Evolutionary conservation across 2,888 invertebrate species (phyloP).

Genomic region (Pyrocoelia pectoralis): DNA sequence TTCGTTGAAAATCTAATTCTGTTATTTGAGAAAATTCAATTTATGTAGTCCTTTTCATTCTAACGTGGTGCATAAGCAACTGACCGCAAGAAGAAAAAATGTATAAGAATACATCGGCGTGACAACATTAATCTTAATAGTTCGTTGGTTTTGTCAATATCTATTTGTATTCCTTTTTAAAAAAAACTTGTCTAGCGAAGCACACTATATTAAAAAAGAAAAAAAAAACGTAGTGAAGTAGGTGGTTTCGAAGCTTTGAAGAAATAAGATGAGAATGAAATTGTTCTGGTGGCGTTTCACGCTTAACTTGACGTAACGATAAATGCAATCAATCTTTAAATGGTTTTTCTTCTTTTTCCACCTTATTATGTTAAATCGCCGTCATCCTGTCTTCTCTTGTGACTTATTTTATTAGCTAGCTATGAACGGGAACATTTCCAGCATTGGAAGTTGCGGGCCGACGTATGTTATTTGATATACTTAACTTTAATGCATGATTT

Average conservation of each 20-base stretch:
- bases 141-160: constrained; percentile 4
- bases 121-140: not conserved
- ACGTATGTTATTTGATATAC: no score
- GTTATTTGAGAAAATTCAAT: no score
- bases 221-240: not conserved
- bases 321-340: constrained; percentile 45
- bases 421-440: no score
- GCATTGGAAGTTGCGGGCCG: no score
- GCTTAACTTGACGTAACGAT: constrained; percentile 40
- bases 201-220: not conserved
- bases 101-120: constrained; percentile 1
- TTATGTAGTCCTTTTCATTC: no score
- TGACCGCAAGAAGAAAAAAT: not conserved
- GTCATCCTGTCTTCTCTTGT: not conserved
- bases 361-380: constrained; percentile 39
- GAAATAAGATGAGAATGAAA: constrained; percentile 1
- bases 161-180: constrained; percentile 2
- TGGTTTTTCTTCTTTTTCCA: constrained; percentile 44
- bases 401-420: no score
- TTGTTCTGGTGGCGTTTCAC: constrained; percentile 37
- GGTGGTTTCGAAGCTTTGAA: not conserved
- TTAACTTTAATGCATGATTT: no score
- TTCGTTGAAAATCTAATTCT: no score
- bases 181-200: not conserved
- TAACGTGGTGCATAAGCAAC: no score